These are phyloP conservation scores for Dromiciops gliroides DNA, from an alignment of 2,113 vertebrate species.

Conservation along the genomic window DNA sequence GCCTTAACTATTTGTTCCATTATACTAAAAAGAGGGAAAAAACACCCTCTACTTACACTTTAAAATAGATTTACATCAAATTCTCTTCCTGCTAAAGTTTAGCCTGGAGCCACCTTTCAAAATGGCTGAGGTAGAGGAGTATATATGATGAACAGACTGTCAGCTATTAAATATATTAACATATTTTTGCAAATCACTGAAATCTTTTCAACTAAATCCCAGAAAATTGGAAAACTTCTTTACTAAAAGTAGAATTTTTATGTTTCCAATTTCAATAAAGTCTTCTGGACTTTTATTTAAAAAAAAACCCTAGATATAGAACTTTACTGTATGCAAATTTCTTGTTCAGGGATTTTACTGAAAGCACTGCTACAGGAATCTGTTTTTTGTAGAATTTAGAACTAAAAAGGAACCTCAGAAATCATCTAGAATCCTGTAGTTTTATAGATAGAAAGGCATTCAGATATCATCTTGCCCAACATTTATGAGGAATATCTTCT, in stretches of 20 bases:
- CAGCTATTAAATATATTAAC: neutral
- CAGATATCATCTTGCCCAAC: constrained; percentile 14
- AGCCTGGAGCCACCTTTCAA: neutral
- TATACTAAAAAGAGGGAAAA: constrained; percentile 4
- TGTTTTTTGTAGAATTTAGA: constrained; percentile 19
- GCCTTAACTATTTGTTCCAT: constrained; percentile 35
- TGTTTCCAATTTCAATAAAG: constrained; percentile 8
- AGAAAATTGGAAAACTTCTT: neutral
- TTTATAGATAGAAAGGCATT: constrained; percentile 19
- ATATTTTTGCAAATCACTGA: neutral
- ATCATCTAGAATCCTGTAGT: constrained; percentile 2
- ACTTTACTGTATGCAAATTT: neutral
- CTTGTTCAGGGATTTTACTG: neutral
- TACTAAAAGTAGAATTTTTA: constrained; percentile 3
- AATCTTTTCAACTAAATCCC: neutral
- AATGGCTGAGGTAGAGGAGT: neutral
- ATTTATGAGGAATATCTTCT: neutral
- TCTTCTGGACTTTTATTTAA: neutral
- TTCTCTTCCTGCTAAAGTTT: constrained; percentile 24
- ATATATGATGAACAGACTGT: neutral
- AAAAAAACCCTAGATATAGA: neutral
- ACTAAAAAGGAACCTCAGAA: constrained; percentile 28
- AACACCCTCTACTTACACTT: neutral
- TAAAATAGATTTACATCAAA: neutral
- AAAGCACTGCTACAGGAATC: neutral